Evolutionary conservation across 2,113 vertebrate genomes (phyloP), one percentile per base, ranked within the genome.

Genomic region (Turnix velox): DNA sequence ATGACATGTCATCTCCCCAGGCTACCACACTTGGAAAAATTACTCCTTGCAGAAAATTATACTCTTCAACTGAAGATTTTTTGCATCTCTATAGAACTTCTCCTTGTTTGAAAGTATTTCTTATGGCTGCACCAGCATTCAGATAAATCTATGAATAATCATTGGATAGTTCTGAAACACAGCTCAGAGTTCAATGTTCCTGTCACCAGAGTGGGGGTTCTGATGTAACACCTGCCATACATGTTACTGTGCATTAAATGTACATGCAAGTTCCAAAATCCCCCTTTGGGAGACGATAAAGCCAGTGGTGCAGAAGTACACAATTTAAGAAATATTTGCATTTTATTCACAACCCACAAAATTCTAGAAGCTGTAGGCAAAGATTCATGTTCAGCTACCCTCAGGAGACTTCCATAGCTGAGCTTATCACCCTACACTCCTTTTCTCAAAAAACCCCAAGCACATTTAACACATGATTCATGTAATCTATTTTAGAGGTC

Each of bases 341-440:
- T 92, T 92, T 83, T 73, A 90, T 84, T 92, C 76, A 84, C 59
- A 90, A 62, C 59, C 37, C 72, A 88, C 72, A 69, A 66, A 57
- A 80, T 63, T 72, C 33, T 69, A 90, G 74, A 79, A 61, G n/a
- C 49, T 84, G 49, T 66, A 93, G 88, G 93, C 93, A 90, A 91
- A 58, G 72, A 74, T 77, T 76, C 20, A 69, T 90, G 59, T 74
- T 77, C 63, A 69, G 76, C 37, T 78, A 74, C 31, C 67, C 68
- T 82, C 51, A 73, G 40, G 71, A 72, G 58, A 69, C 76, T 78
- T 69, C 69, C 31, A 52, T 54, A 73, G 72, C 62, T 4, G 4
- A 75, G 51, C 86, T 43, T n/a, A 45, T 43, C 82, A 87, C 74
- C 78, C 78, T 65, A 45, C 54, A 8, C 83, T 88, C 31, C 18